phyloP scores from a whole-genome alignment of 2,797 vertebrate species.

The Avahi laniger region DNA sequence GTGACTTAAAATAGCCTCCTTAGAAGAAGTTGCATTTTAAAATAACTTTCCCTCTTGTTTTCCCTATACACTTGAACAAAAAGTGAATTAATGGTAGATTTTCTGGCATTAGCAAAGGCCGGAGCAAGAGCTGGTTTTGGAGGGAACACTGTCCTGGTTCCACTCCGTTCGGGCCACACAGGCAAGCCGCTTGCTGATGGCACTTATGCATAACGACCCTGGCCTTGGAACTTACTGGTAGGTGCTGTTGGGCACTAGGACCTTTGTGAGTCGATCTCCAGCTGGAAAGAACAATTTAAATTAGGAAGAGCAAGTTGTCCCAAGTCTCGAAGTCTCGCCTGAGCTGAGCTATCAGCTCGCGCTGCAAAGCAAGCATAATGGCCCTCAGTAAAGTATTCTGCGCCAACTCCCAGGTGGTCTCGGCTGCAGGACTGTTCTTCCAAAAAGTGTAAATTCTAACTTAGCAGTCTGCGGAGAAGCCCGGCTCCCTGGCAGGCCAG shows the following conservation, averaged over 20 bases:
- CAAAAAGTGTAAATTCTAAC: slow-evolving; percentile 47
- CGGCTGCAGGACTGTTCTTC: not conserved
- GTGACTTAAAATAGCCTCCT: not conserved
- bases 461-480: slow-evolving; percentile 69
- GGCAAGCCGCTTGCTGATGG: not conserved
- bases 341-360: not conserved
- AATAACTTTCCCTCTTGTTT: not conserved
- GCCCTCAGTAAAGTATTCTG: not conserved
- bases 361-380: not conserved
- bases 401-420: slow-evolving; percentile 55
- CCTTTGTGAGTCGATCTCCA: not conserved
- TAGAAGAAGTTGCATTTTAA: not conserved
- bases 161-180: not conserved
- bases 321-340: not conserved
- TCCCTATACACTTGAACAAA: accelerated
- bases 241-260: not conserved
- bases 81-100: not conserved
- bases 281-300: not conserved
- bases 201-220: accelerated
- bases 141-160: not conserved
- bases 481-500: slow-evolving; percentile 64
- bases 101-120: not conserved
- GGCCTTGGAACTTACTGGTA: not conserved
- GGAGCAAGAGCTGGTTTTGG: not conserved
- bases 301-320: not conserved